Conservation (phyloP, 2,113 vertebrate species). For the Clinocottus analis region DNA sequence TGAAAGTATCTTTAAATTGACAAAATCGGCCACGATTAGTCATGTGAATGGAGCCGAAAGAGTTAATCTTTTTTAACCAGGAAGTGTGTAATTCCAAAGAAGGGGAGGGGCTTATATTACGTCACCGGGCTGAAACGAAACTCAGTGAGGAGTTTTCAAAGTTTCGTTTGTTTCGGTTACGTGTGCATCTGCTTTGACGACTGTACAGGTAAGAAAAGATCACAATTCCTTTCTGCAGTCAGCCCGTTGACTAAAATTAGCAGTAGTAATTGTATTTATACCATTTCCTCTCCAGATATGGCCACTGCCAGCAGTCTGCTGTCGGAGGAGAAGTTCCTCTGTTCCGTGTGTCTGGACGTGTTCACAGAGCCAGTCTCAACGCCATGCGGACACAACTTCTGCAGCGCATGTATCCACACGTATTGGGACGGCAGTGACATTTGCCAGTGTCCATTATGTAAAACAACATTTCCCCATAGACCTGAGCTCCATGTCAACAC, state of each 20-base stretch:
- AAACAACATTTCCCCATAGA: conserved; percentile 3
- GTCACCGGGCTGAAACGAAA: conserved; percentile 17
- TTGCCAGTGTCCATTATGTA: conserved; percentile 48
- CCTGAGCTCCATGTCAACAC: conserved; percentile 50
- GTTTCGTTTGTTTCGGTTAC: background rate
- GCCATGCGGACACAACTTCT: conserved; percentile 62
- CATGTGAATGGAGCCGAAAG: background rate
- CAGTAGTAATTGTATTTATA: background rate
- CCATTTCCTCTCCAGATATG: conserved; percentile 40
- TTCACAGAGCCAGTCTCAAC: conserved; percentile 54
- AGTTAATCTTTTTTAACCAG: background rate
- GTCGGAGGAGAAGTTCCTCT: conserved; percentile 49
- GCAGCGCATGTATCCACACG: conserved; percentile 28
- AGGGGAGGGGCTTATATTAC: too few relatives aligned
- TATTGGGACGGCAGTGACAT: conserved; percentile 37
- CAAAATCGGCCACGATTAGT: background rate
- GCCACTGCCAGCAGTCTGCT: conserved; percentile 23
- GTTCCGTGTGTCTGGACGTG: conserved; percentile 53
- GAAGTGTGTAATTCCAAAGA: background rate
- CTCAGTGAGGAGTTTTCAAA: background rate
- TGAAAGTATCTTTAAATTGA: background rate
- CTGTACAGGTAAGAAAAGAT: conserved; percentile 23
- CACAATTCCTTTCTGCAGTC: background rate
- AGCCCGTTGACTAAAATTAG: background rate
- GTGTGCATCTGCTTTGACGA: background rate